phyloP scores from a whole-genome alignment of 2,797 vertebrate species.

The Coreius guichenoti region DNA sequence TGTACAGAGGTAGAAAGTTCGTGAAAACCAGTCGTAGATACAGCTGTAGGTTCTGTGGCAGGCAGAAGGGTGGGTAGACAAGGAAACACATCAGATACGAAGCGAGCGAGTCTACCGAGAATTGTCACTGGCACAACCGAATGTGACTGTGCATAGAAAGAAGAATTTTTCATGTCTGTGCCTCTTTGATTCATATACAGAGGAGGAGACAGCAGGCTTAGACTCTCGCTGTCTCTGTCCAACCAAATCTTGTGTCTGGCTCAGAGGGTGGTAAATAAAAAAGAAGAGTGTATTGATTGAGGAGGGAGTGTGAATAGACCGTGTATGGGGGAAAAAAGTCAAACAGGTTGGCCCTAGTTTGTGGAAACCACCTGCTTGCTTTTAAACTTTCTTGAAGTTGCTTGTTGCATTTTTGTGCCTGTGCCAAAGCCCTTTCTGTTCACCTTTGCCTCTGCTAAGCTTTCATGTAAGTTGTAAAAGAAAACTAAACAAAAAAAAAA shows the following conservation, averaged over 20 bases:
- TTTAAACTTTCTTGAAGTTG: constrained; percentile 5
- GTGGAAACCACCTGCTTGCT: constrained; percentile 35
- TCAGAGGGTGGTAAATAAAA: constrained; percentile 45
- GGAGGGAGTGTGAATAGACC: neutral
- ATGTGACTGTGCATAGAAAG: constrained; percentile 49
- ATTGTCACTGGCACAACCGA: constrained; percentile 24
- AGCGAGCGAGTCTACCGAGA: constrained; percentile 25
- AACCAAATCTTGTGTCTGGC: constrained; percentile 30
- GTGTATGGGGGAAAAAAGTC: neutral
- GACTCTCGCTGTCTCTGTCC: constrained; percentile 38
- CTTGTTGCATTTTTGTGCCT: constrained; percentile 17
- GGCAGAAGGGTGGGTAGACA: constrained; percentile 8
- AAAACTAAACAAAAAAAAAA: constrained; percentile 4
- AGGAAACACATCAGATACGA: constrained; percentile 11
- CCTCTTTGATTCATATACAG: constrained; percentile 44
- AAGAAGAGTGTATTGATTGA: constrained; percentile 11
- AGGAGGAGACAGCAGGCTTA: constrained; percentile 42
- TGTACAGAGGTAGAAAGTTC: constrained; percentile 38
- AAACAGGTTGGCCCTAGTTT: neutral
- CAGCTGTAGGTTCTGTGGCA: neutral
- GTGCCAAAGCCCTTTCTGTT: constrained; percentile 28
- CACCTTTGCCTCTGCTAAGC: constrained; percentile 40
- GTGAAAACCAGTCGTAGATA: constrained; percentile 15
- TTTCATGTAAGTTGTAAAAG: constrained; percentile 26
- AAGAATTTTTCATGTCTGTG: constrained; percentile 41